Evolutionary conservation across 1,140 invertebrate species (phyloP), one percentile per base, ranked within the genome.

Genomic region (Rhagoletis pomonella): DNA sequence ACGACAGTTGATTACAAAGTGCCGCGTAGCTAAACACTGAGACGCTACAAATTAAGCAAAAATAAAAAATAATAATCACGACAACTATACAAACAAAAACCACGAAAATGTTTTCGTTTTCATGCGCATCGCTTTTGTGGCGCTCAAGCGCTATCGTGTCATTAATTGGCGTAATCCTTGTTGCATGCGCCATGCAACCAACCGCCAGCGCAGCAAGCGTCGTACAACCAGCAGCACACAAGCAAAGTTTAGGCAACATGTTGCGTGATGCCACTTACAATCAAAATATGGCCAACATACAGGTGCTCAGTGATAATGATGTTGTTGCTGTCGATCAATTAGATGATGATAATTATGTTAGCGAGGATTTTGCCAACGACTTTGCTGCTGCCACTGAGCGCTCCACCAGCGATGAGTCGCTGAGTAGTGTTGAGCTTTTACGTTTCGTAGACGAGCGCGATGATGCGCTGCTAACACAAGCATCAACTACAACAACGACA

Each of bases 401-500:
- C 69, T 84, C 55, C 39, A 87, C 67, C 69, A 89, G 58, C 77
- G 84, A 59, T 87, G 87, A 85, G 65, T 50, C 87, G 58, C 55
- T 65, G 86, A n/a, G n/a, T n/a, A 92, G 91, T 84, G 91, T 91
- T 4, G 91, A 92, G 86, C 81, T 92, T 55, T 87, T 92, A 19
- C 90, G 91, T 1, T 92, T 92, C 69, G 90, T 92, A 12, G 88
- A 92, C 19, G 91, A 91, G 12, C 89, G 90, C 3, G 89, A 90
- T 55, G 86, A 89, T 58, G 73, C 73, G 55, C 50, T 55, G 50
- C 47, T 81, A 17, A 7, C 55, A 81, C 73, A 81, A 19, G 44
- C 44, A 55, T 55, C 73, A 55, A 81, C 73, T 2, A 81, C 73
- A n/a, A n/a, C n/a, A n/a, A n/a, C n/a, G n/a, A n/a, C n/a, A n/a